These are phyloP conservation scores for Ligdia adustata DNA, from an alignment of 2,888 invertebrate genomes.

Conservation along the genomic window DNA sequence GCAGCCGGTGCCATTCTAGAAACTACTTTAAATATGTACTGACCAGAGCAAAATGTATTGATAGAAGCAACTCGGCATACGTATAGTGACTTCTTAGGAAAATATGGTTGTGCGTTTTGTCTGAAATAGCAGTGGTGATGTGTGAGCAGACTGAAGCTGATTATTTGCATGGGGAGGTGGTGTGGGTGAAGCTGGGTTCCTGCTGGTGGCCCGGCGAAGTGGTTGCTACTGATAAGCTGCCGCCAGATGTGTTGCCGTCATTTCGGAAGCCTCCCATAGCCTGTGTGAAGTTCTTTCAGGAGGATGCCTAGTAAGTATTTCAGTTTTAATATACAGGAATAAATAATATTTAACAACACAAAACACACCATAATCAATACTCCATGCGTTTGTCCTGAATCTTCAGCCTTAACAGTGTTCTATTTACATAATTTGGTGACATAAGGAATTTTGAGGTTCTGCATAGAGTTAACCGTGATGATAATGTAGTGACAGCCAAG, in stretches of 20 bases:
- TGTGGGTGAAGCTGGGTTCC: slow-evolving; percentile 92
- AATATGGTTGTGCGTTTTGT: slow-evolving; percentile 79
- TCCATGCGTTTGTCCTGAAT: not conserved
- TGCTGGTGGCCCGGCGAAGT: slow-evolving; percentile 96
- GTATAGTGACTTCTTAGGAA: slow-evolving; percentile 64
- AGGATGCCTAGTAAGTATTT: slow-evolving; percentile 90
- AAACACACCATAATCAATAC: not conserved
- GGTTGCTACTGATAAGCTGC: slow-evolving; percentile 84
- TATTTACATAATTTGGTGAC: slow-evolving; percentile 48
- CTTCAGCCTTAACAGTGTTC: not conserved
- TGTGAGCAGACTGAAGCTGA: slow-evolving; percentile 87
- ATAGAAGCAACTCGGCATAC: slow-evolving; percentile 70
- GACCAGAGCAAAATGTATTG: slow-evolving; percentile 56
- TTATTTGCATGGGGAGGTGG: slow-evolving; percentile 90
- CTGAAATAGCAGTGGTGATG: slow-evolving; percentile 83
- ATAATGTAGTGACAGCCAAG: too few relatives aligned
- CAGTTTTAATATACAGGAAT: not conserved
- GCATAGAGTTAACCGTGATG: too few relatives aligned
- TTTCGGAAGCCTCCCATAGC: slow-evolving; percentile 90
- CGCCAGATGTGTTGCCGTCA: slow-evolving; percentile 86
- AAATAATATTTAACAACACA: not conserved
- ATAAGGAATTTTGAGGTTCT: slow-evolving; percentile 11
- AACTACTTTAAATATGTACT: slow-evolving; percentile 39
- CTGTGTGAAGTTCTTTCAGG: slow-evolving; percentile 93
- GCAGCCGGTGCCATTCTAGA: slow-evolving; percentile 41